These are phyloP conservation scores for Xyrauchen texanus DNA, from an alignment of 2,113 vertebrate genomes.

Conservation along the genomic window DNA sequence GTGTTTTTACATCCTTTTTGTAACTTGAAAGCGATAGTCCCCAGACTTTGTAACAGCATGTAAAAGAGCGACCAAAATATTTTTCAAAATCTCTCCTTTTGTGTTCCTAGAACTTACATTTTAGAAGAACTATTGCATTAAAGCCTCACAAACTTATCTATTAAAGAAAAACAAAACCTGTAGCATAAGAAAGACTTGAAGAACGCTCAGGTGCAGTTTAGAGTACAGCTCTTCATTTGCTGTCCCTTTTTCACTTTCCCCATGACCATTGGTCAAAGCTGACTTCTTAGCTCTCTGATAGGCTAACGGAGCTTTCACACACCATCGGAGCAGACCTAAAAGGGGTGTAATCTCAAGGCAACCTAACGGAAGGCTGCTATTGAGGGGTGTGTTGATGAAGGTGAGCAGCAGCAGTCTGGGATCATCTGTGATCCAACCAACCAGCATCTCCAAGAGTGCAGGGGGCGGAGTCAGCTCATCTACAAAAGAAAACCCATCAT, in stretches of 20 bases:
- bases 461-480: constrained; percentile 91
- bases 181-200: constrained; percentile 87
- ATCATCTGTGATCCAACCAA: constrained; percentile 92
- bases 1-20: no score
- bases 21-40: no score
- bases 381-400: constrained; percentile 90
- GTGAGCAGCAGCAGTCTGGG: constrained; percentile 89
- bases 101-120: background rate
- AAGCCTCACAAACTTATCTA: background rate
- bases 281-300: constrained; percentile 80
- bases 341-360: constrained; percentile 91
- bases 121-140: background rate
- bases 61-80: no score
- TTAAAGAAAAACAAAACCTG: constrained; percentile 62
- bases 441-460: constrained; percentile 90
- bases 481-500: constrained; percentile 56
- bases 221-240: constrained; percentile 83
- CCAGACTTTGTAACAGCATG: no score
- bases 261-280: constrained; percentile 65
- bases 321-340: constrained; percentile 89
- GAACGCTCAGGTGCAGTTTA: constrained; percentile 90
- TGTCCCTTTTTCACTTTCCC: constrained; percentile 62
- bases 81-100: no score
- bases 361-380: constrained; percentile 84
- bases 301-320: constrained; percentile 88